These are phyloP conservation scores for Charina bottae DNA, from an alignment of 2,113 vertebrate species.

Conservation along the genomic window DNA sequence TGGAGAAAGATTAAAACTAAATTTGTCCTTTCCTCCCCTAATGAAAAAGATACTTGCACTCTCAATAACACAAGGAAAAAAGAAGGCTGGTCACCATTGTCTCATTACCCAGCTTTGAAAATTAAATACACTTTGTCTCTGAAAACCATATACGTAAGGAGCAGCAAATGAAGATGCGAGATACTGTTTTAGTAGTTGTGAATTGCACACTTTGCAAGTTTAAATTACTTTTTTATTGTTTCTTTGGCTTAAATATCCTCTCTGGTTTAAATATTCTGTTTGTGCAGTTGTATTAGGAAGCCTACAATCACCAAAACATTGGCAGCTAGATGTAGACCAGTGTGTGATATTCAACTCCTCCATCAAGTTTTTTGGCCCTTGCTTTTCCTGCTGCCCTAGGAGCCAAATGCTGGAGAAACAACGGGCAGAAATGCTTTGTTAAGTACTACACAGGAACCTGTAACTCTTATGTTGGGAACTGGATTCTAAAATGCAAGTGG, in stretches of 20 bases:
- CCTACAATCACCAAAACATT: not conserved
- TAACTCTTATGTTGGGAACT: not conserved
- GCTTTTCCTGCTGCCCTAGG: too few relatives aligned
- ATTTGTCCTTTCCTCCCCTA: slow-evolving; percentile 62
- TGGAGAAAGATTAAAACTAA: slow-evolving; percentile 67
- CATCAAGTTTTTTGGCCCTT: not conserved
- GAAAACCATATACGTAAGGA: slow-evolving; percentile 28
- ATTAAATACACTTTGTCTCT: slow-evolving; percentile 43
- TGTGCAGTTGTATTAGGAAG: not conserved
- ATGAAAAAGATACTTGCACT: slow-evolving; percentile 56
- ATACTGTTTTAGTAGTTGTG: slow-evolving; percentile 37
- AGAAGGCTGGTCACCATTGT: slow-evolving; percentile 37
- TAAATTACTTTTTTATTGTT: slow-evolving; percentile 36
- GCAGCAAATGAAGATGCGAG: slow-evolving; percentile 40
- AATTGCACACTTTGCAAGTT: slow-evolving; percentile 5
- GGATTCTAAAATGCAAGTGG: not conserved
- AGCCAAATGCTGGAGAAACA: not conserved
- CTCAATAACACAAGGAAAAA: slow-evolving; percentile 49
- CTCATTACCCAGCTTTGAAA: slow-evolving; percentile 19
- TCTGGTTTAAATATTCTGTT: not conserved
- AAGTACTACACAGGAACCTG: not conserved
- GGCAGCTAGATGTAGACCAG: not conserved
- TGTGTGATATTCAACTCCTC: not conserved
- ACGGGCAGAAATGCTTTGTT: not conserved
- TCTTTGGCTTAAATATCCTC: not conserved